These are phyloP conservation scores for Gallirallus australis DNA, from an alignment of 2,797 vertebrate species.

Conservation along the genomic window DNA sequence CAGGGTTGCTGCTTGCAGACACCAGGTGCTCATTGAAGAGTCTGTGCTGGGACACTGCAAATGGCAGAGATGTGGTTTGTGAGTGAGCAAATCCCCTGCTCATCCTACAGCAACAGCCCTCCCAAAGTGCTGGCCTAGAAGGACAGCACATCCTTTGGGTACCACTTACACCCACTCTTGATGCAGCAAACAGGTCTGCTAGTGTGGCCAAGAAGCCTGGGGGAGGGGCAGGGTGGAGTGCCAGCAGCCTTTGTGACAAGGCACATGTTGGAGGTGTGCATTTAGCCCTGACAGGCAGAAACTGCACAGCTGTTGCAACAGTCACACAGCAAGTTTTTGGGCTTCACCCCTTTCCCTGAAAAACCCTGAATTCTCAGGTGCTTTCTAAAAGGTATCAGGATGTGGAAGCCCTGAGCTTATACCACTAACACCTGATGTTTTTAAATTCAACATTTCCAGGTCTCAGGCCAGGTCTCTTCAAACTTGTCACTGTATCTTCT, in stretches of 20 bases:
- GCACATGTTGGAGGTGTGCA: rapidly evolving
- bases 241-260: neutral
- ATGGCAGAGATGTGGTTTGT: neutral
- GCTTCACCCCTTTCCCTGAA: neutral
- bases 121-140: neutral
- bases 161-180: neutral
- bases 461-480: neutral
- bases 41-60: slow-evolving; percentile 92
- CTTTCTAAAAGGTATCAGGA: neutral
- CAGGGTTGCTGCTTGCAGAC: slow-evolving; percentile 94
- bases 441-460: neutral
- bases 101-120: neutral
- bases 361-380: neutral
- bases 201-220: neutral
- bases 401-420: neutral
- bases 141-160: neutral
- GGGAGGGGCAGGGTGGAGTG: neutral
- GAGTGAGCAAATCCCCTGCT: neutral
- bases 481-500: neutral
- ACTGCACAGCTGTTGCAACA: neutral
- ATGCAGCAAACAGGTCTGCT: neutral
- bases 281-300: neutral
- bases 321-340: neutral
- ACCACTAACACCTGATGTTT: neutral
- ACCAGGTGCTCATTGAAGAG: slow-evolving; percentile 98